Percentiles rank a stretch among this genome's conserved stretches.
Evolutionary conservation across 2,888 invertebrate species (phyloP).

Genomic region (Eupithecia exiguata): DNA sequence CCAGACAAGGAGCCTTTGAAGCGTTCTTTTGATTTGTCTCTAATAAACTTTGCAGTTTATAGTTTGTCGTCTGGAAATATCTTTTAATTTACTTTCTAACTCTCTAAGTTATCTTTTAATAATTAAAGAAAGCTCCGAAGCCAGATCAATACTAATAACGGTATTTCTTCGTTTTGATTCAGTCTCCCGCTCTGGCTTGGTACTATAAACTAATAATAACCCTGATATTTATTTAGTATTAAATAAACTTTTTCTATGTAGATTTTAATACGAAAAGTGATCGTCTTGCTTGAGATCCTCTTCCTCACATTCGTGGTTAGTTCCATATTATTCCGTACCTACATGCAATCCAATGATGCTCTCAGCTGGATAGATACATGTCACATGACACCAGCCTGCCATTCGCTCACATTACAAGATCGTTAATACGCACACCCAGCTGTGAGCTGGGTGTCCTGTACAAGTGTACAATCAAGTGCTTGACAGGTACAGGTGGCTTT

Average conservation of each 20-base stretch:
- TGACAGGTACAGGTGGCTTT: background rate
- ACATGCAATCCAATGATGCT: conserved; percentile 1
- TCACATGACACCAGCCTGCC: conserved; percentile 1
- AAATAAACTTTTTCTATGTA: background rate
- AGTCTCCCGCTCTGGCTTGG: background rate
- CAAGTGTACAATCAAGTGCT: background rate
- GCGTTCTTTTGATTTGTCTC: conserved; percentile 36
- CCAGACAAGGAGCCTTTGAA: conserved; percentile 33
- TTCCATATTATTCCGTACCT: background rate
- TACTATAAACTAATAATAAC: background rate
- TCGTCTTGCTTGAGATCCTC: background rate
- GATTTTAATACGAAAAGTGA: background rate
- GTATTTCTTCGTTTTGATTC: background rate
- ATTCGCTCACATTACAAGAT: conserved; percentile 20
- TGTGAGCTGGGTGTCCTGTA: conserved; percentile 23
- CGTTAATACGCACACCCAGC: conserved; percentile 4
- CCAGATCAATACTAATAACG: conserved; percentile 9
- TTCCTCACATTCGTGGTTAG: background rate
- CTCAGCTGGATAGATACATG: conserved; percentile 3
- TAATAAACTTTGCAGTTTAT: conserved; percentile 38
- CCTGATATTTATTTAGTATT: background rate
- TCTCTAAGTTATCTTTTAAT: conserved; percentile 5
- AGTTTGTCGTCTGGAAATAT: conserved; percentile 27
- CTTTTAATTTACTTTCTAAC: conserved; percentile 25
- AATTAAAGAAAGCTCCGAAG: background rate